Evolutionary conservation across 1,140 invertebrate genomes (phyloP), one percentile per base, ranked within the genome.

Genomic region (Tetramorium simillimum): DNA sequence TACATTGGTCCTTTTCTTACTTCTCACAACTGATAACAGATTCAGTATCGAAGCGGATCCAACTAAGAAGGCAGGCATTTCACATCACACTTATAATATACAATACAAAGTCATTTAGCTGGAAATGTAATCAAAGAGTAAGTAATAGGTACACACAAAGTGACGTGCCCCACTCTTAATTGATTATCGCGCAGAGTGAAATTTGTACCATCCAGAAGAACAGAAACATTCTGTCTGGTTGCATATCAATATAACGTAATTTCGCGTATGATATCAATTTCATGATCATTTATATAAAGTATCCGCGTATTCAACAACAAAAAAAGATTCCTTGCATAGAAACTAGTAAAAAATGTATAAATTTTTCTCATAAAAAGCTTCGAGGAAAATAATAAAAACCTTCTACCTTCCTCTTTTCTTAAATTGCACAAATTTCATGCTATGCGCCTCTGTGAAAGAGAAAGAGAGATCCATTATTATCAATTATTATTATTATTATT

Each of bases 401-500:
- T 67, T 33, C 33, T 43, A 14, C 10, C 5, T 28, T 28, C 12
- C 14, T 60, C 4, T 14, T 46, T 12, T 37, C 37, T 40, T 9
- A 40, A 60, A 60, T 43, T 3, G 21, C 5, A 51, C 46, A 51
- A 72, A 72, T 60, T 60, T 76, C 16, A 60, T 56, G 10, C 73
- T 43, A 21, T 12, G 37, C 53, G 21, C 4, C 9, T 43, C 10
- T 60, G 18, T 28, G 24, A 37, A 37, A 6, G 18, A 77, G 14
- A 78, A 37, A 80, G 10, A 80, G 28, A 67, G 14, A 81, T 24
- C 43, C n/a, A 69, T 69, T 58, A 56, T 53, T 53, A 80, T 12
- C 76, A 56, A 53, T 75, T 53, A 85, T 80, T 63, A 60, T 84
- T 84, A 53, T 75, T 53, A 85, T 85, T 63, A 60, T 84, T 84